Conservation (phyloP, 2,113 vertebrate genomes). For the Hypocryptadius cinnamomeus region DNA sequence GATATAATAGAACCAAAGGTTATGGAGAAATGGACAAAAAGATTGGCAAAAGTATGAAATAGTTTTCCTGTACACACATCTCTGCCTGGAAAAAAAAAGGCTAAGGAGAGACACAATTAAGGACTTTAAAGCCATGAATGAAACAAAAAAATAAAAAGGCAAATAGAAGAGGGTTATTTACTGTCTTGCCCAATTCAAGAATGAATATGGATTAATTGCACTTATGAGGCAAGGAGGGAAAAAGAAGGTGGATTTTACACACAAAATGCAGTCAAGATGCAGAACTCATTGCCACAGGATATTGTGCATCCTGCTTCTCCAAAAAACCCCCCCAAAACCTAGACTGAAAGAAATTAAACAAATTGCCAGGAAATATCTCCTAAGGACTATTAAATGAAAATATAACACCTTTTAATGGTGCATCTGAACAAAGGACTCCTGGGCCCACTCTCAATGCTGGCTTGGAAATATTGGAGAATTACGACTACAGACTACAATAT, state of each 20-base stretch:
- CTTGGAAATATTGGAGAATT: background rate
- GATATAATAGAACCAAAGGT: background rate
- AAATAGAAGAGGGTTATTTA: background rate
- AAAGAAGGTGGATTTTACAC: background rate
- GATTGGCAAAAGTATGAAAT: background rate
- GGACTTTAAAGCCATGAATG: background rate
- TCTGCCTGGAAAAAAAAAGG: background rate
- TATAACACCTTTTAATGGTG: background rate
- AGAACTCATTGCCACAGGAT: background rate
- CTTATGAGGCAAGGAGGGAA: background rate
- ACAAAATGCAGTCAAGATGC: background rate
- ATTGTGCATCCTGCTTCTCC: background rate
- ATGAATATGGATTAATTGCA: background rate
- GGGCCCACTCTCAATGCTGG: background rate
- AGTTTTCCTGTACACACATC: background rate
- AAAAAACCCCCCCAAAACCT: background rate
- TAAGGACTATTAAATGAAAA: background rate
- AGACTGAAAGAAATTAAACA: background rate
- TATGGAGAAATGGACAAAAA: background rate
- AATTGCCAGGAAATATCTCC: background rate
- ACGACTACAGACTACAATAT: background rate
- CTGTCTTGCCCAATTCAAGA: background rate
- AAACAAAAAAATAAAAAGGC: background rate
- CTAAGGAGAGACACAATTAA: background rate
- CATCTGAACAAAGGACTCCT: background rate